A percentile compares a stretch with the other conserved stretches of the same genome.
phyloP scores from a whole-genome alignment of 2,888 invertebrate species.

The Microplitis deprimator region DNA sequence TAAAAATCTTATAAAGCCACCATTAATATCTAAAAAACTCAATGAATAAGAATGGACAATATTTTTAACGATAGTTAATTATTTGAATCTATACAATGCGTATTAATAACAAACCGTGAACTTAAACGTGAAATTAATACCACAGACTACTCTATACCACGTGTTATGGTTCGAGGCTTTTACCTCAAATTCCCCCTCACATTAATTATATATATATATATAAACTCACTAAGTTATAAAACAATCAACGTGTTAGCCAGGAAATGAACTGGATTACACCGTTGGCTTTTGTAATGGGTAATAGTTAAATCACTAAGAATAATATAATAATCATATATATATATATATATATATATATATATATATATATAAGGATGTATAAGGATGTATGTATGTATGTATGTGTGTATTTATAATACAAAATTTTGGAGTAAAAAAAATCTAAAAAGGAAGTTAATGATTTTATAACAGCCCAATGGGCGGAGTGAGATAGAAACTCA shows the following conservation, averaged over 20 bases:
- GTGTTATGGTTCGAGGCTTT: slow-evolving; percentile 19
- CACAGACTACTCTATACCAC: background rate
- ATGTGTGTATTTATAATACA: background rate
- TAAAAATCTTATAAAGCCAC: too few species aligned
- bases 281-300: slow-evolving; percentile 10
- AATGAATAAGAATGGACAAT: too few species aligned
- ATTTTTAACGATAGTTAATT: background rate
- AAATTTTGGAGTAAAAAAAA: background rate
- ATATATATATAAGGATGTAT: slow-evolving; percentile 1
- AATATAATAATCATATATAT: slow-evolving; percentile 1
- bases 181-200: slow-evolving; percentile 11
- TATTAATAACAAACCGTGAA: slow-evolving; percentile 11
- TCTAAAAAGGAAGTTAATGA: slow-evolving; percentile 4
- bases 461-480: slow-evolving; percentile 5
- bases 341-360: background rate
- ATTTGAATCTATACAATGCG: slow-evolving; percentile 9
- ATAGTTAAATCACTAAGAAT: background rate
- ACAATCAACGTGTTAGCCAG: slow-evolving; percentile 20
- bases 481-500: slow-evolving; percentile 6
- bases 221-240: slow-evolving; percentile 8
- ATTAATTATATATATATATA: background rate
- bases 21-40: too few species aligned
- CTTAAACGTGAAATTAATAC: slow-evolving; percentile 13
- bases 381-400: background rate
- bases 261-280: slow-evolving; percentile 18